Percentiles rank a stretch among this genome's conserved stretches.
These are phyloP conservation scores for Nannoperca obscura DNA, from an alignment of 2,797 vertebrate species.

Conservation along the genomic window DNA sequence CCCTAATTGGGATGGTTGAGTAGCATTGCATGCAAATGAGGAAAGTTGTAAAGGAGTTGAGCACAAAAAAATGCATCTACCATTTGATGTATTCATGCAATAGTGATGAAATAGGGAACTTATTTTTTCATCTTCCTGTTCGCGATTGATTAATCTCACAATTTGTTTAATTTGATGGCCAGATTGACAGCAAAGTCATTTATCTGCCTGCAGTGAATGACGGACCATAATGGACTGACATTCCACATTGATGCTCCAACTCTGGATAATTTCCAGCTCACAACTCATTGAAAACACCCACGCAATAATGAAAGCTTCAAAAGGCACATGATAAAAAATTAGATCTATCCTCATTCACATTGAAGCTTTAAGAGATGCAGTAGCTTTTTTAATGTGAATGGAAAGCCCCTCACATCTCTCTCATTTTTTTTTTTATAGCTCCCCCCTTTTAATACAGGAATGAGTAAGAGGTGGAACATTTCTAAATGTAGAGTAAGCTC, in stretches of 20 bases:
- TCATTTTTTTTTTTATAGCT: slow-evolving; percentile 63
- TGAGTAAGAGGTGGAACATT: slow-evolving; percentile 28
- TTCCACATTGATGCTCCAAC: slow-evolving; percentile 85
- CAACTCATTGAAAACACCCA: slow-evolving; percentile 90
- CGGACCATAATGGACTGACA: slow-evolving; percentile 90
- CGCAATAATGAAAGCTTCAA: slow-evolving; percentile 76
- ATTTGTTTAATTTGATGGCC: slow-evolving; percentile 83
- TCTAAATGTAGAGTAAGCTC: slow-evolving; percentile 37
- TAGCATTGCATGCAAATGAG: slow-evolving; percentile 77
- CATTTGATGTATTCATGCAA: slow-evolving; percentile 69
- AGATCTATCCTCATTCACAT: slow-evolving; percentile 89
- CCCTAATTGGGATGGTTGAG: slow-evolving; percentile 75
- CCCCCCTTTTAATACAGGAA: slow-evolving; percentile 18
- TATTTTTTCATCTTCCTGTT: slow-evolving; percentile 55
- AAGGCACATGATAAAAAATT: slow-evolving; percentile 74
- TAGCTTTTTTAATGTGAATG: slow-evolving; percentile 27
- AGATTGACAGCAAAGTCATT: slow-evolving; percentile 92
- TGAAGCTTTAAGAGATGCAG: slow-evolving; percentile 86
- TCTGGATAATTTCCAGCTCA: slow-evolving; percentile 93
- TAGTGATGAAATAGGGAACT: slow-evolving; percentile 62
- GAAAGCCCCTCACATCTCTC: slow-evolving; percentile 9
- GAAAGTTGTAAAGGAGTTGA: slow-evolving; percentile 62
- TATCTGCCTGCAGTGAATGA: slow-evolving; percentile 90
- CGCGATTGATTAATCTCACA: slow-evolving; percentile 87
- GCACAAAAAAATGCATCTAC: slow-evolving; percentile 58